Evolutionary conservation across 2,888 invertebrate genomes (phyloP), one percentile per base, ranked within the genome.

Genomic region (Hemithea aestivaria): DNA sequence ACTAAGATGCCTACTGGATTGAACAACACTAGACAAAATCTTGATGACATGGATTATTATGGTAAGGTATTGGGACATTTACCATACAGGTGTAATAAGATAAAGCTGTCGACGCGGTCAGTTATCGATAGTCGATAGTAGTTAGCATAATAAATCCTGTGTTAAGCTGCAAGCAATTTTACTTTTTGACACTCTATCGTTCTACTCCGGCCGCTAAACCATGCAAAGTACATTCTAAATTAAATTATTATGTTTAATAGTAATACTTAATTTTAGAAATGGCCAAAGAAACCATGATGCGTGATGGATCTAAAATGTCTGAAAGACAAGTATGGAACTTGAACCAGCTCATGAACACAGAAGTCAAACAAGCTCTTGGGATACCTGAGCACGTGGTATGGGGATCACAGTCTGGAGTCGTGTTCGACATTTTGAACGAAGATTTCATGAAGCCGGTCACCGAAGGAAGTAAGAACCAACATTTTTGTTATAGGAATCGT

Each of bases 381-480:
- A 90, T 96, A 10, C 91, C 93, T 0, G 73, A 77, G 0, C 75
- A 90, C 31, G 90, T 93, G 1, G 73, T 64, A 1, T 96, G 94
- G 92, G 92, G 91, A 33, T 85, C 83, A 0, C 91, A 91, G 59
- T 88, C 90, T 5, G 40, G 53, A 3, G 28, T 43, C 0, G 94
- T 94, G 0, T 95, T 94, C 60, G 51, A 64, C 11, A 68, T 74
- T 16, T 84, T 93, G 22, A 54, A 63, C 6, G 89, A 54, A 4
- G 95, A 95, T 64, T 95, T 95, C 61, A 95, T 95, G 95, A 94
- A 92, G 65, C 94, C 95, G 0, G 94, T 92, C 11, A 90, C 91
- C 2, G 77, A 91, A 39, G 72, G 78, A 53, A 74, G 84, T 85
- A 34, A 68, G 79, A 24, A n/a, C 8, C 8, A 23, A 7, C 2